Evolutionary conservation across 2,888 invertebrate species (phyloP).

Genomic region (Pogonocherus hispidulus): DNA sequence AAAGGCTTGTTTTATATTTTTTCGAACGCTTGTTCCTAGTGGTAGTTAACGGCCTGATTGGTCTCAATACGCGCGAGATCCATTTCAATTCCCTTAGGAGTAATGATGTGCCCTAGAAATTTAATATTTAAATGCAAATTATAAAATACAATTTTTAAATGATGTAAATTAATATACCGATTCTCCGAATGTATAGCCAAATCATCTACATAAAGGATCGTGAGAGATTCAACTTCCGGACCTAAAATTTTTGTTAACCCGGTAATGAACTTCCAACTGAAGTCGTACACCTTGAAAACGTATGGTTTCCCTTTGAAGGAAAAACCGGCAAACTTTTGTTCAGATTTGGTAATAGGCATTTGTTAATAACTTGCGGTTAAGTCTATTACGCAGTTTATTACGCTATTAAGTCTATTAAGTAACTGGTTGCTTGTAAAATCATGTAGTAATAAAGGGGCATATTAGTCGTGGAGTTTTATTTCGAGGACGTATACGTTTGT

Average conservation of each 20-base stretch:
- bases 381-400: too few relatives aligned
- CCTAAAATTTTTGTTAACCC: slow-evolving; percentile 25
- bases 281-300: slow-evolving; percentile 31
- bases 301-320: slow-evolving; percentile 34
- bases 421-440: slow-evolving; percentile 11
- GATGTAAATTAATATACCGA: slow-evolving; percentile 25
- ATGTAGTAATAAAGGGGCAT: slow-evolving; percentile 27
- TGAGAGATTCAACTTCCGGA: not conserved
- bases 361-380: slow-evolving; percentile 37
- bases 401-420: too few relatives aligned
- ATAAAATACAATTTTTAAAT: slow-evolving; percentile 24
- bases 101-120: slow-evolving; percentile 27
- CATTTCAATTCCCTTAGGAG: slow-evolving; percentile 15
- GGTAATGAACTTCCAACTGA: slow-evolving; percentile 28
- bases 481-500: slow-evolving; percentile 7
- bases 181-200: slow-evolving; percentile 22
- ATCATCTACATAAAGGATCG: slow-evolving; percentile 31
- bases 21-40: not conserved
- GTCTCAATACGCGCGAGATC: slow-evolving; percentile 13
- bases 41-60: not conserved
- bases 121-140: slow-evolving; percentile 10
- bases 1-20: slow-evolving; percentile 4
- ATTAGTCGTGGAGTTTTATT: slow-evolving; percentile 21
- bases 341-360: slow-evolving; percentile 27
- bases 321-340: slow-evolving; percentile 42